phyloP scores from a whole-genome alignment of 1,140 invertebrate genomes.

The Parapsyche elsis region DNA sequence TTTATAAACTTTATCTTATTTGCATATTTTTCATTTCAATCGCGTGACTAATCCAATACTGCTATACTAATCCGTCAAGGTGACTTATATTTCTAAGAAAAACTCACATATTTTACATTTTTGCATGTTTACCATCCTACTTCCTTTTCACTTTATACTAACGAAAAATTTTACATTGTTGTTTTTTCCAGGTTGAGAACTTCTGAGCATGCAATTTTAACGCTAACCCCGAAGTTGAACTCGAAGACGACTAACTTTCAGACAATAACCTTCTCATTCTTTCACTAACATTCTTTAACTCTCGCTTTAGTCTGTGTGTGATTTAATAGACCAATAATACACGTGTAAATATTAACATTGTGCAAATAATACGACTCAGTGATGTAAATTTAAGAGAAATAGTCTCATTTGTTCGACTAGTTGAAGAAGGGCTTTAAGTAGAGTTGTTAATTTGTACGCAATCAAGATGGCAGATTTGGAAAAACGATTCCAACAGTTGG shows the following conservation, averaged over 20 bases:
- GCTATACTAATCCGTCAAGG: too few species aligned
- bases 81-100: background rate
- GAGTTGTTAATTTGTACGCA: constrained; percentile 35
- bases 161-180: background rate
- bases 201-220: constrained; percentile 14
- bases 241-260: background rate
- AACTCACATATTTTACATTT: background rate
- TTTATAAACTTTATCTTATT: too few species aligned
- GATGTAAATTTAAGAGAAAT: background rate
- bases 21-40: too few species aligned
- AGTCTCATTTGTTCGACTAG: too few species aligned
- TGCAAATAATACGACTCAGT: background rate
- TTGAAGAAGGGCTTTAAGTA: too few species aligned
- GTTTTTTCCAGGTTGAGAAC: constrained; percentile 34
- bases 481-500: constrained; percentile 65
- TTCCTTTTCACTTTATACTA: background rate
- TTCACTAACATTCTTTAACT: background rate
- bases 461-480: constrained; percentile 61
- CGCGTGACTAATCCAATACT: too few species aligned
- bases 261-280: background rate
- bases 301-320: background rate
- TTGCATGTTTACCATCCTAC: background rate
- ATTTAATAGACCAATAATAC: background rate
- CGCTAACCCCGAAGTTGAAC: background rate
- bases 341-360: background rate